phyloP scores from a whole-genome alignment of 2,113 vertebrate species.

The Agelaius tricolor region DNA sequence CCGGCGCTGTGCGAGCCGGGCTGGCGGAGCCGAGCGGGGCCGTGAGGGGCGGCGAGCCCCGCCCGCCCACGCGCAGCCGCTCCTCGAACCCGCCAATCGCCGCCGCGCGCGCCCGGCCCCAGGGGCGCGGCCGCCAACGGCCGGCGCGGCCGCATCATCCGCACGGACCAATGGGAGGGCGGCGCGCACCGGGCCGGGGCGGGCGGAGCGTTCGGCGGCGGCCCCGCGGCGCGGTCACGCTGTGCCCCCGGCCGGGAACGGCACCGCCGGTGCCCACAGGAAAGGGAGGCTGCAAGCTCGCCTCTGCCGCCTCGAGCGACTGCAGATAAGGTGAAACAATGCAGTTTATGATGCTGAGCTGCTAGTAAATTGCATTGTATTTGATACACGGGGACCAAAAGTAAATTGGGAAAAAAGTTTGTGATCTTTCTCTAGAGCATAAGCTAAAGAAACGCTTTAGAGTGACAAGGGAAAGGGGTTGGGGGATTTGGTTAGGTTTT shows the following conservation, averaged over 20 bases:
- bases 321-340: background rate
- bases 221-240: too few relatives aligned
- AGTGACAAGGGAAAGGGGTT: accelerated
- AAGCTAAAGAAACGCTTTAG: background rate
- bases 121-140: too few relatives aligned
- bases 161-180: too few relatives aligned
- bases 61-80: background rate
- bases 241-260: too few relatives aligned
- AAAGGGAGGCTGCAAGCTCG: background rate
- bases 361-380: background rate
- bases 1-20: background rate
- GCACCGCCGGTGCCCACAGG: accelerated
- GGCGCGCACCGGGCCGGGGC: too few relatives aligned
- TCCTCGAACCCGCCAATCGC: background rate
- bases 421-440: background rate
- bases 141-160: too few relatives aligned
- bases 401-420: background rate
- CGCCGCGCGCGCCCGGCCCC: background rate
- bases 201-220: too few relatives aligned
- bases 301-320: background rate
- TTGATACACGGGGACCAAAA: background rate
- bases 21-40: background rate
- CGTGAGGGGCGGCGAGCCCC: background rate
- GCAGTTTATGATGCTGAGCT: background rate
- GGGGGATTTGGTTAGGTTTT: background rate